Conservation (phyloP, 2,797 vertebrate species). For the Chaenodraco wilsoni region DNA sequence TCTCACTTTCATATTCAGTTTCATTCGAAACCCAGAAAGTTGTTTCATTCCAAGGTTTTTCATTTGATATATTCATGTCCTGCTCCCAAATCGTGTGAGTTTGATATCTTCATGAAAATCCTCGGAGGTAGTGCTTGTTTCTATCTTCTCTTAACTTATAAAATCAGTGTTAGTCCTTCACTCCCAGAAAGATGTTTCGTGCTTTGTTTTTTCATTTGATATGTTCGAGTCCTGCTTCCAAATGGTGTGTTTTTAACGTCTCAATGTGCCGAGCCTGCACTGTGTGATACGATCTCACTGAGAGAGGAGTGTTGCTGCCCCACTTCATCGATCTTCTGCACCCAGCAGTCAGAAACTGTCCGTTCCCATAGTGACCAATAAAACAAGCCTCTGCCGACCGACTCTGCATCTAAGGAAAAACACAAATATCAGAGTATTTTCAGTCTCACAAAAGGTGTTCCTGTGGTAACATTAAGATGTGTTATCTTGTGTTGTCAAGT, state of each 20-base stretch:
- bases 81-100: too few relatives aligned
- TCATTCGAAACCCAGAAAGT: not conserved
- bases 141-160: too few relatives aligned
- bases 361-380: constrained; percentile 78
- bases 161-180: too few relatives aligned
- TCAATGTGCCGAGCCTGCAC: not conserved
- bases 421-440: constrained; percentile 28
- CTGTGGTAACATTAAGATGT: not conserved
- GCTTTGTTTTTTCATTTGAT: too few relatives aligned
- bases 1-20: constrained; percentile 17
- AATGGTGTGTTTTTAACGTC: constrained; percentile 14
- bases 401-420: constrained; percentile 41
- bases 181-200: too few relatives aligned
- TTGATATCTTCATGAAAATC: not conserved
- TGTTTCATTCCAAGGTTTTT: not conserved
- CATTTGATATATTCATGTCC: not conserved
- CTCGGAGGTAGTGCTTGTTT: too few relatives aligned
- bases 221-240: not conserved
- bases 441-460: not conserved
- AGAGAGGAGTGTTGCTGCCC: constrained; percentile 45
- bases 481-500: constrained; percentile 14
- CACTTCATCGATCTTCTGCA: constrained; percentile 64
- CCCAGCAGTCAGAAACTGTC: constrained; percentile 62
- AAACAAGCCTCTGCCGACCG: constrained; percentile 54
- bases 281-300: not conserved